Conservation (phyloP, 2,888 invertebrate genomes). For the Rapana venosa region DNA sequence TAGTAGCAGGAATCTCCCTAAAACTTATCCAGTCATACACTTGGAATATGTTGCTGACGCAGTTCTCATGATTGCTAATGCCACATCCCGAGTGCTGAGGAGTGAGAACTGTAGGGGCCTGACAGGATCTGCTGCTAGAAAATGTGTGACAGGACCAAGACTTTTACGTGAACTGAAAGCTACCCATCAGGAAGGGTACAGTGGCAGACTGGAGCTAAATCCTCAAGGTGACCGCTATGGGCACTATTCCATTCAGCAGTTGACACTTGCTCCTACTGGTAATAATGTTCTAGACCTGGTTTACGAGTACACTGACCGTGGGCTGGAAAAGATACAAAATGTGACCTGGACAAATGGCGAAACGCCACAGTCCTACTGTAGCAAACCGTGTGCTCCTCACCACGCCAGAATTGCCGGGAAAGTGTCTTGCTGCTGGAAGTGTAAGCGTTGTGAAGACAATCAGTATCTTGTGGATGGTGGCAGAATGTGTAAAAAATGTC, state of each 20-base stretch:
- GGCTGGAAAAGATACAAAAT: background rate
- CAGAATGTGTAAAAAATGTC: conserved; percentile 53
- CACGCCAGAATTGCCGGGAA: conserved; percentile 35
- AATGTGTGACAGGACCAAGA: conserved; percentile 38
- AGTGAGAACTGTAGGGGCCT: conserved; percentile 22
- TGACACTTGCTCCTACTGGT: conserved; percentile 11
- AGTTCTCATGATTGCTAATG: conserved; percentile 43
- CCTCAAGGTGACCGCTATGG: conserved; percentile 37
- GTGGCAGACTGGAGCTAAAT: conserved; percentile 40
- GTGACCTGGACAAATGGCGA: conserved; percentile 12
- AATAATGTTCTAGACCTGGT: background rate
- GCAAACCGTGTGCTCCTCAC: conserved; percentile 18
- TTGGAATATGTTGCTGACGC: conserved; percentile 33
- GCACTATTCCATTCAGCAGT: conserved; percentile 42
- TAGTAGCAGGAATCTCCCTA: no score
- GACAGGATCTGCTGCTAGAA: conserved; percentile 38
- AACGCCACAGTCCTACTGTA: conserved; percentile 39
- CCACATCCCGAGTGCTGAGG: conserved; percentile 35
- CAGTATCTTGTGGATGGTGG: conserved; percentile 48
- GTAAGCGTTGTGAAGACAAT: conserved; percentile 54
- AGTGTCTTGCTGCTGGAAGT: conserved; percentile 55
- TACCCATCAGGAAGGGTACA: conserved; percentile 31
- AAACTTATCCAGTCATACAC: no score
- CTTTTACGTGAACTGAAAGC: conserved; percentile 44
- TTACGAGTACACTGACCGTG: background rate